Evolutionary conservation across 1,140 invertebrate genomes (phyloP), one percentile per base, ranked within the genome.

Genomic region (Galleria mellonella): DNA sequence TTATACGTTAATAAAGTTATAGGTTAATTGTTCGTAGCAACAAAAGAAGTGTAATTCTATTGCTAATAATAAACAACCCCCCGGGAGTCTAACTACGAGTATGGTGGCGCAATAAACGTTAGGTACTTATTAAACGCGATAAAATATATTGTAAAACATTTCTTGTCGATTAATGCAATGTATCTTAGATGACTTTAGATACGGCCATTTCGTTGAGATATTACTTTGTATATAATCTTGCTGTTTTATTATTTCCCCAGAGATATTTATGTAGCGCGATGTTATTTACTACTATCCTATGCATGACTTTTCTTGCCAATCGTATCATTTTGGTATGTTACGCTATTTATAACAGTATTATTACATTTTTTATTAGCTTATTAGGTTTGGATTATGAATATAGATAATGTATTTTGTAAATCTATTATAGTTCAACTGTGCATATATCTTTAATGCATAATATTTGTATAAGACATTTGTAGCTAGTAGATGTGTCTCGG

Each of bases 381-480:
- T 6, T 23, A 6, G 28, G 28, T 40, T 3, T 40, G 30, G n/a
- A 2, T 31, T 9, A 9, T 10, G 11, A 33, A 7, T 10, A 33
- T 2, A 33, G n/a, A 11, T 12, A 33, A 12, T 12, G 2, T 37
- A 37, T 37, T 23, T 15, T 37, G 9, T 37, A 17, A 15, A 37
- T 37, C 35, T 37, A n/a, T n/a, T n/a, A 15, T 4, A 35, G 12
- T 15, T 37, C 14, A n/a, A 37, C 35, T 35, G 4, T 12, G 31
- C 14, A 6, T 37, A 29, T 32, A 46, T 45, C 38, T 35, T 17
- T 33, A 30, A 50, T 50, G 36, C 36, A 50, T 39, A 39, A 50
- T 50, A 50, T 50, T 50, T 50, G 41, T 40, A 14, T 37, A 44
- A 40, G 14, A 30, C 36, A 42, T n/a, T 37, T 37, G 17, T 15